phyloP scores from a whole-genome alignment of 2,113 vertebrate species.

The Loxodonta africana region DNA sequence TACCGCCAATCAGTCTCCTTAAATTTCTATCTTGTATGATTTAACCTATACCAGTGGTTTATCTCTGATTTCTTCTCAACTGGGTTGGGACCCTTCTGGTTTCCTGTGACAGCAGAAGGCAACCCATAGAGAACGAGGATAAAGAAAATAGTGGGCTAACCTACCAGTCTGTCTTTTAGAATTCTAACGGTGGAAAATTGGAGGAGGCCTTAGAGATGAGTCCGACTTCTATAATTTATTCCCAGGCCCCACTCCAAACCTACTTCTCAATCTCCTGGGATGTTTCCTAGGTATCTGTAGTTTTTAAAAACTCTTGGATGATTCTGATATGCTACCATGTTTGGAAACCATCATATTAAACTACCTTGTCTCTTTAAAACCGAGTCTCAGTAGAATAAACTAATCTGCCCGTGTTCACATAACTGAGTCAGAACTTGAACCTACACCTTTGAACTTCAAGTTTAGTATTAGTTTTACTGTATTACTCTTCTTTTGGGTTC shows the following conservation, averaged over 20 bases:
- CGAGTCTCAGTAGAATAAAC: slow-evolving; percentile 52
- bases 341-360: slow-evolving; percentile 49
- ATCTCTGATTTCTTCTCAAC: slow-evolving; percentile 22
- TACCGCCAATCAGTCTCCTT: background rate
- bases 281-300: background rate
- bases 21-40: slow-evolving; percentile 41
- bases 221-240: background rate
- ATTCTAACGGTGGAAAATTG: background rate
- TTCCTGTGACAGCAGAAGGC: slow-evolving; percentile 8
- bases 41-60: slow-evolving; percentile 33
- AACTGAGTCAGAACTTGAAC: slow-evolving; percentile 7
- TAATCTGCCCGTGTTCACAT: background rate
- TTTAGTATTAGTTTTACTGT: slow-evolving; percentile 12
- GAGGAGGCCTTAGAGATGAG: background rate
- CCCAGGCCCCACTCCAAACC: background rate
- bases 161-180: background rate
- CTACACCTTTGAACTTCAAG: slow-evolving; percentile 31
- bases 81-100: background rate
- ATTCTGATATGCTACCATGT: slow-evolving; percentile 8
- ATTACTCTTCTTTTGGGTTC: slow-evolving; percentile 1
- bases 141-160: background rate
- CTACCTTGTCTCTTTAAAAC: slow-evolving; percentile 42
- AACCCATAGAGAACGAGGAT: background rate
- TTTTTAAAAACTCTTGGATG: background rate
- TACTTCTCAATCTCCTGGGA: background rate